Evolutionary conservation across 2,797 vertebrate species (phyloP), one percentile per base, ranked within the genome.

Genomic region (Anolis apletophallus): DNA sequence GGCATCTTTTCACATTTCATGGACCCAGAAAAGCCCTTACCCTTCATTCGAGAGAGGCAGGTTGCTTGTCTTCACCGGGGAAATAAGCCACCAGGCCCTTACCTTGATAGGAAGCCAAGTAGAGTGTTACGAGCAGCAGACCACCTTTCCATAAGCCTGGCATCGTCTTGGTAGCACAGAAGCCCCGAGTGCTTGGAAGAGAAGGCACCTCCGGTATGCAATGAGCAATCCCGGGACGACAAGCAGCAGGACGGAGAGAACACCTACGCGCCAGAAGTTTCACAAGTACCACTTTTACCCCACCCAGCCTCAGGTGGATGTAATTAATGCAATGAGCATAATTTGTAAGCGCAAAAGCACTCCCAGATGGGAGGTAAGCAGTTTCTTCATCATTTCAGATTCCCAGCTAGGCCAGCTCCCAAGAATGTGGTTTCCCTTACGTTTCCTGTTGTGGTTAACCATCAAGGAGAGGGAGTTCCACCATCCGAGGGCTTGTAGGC

Each of bases 41-140:
- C 29, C 13, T 64, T 14, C 34, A 40, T 72, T 0, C 57, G n/a
- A 8, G 36, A 0, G 55, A 11, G 1, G 72, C 21, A 4, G 0
- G 57, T 85, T 0, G 1, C 4, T 90, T 83, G 50, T 83, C 26
- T 29, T 91, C 74, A 3, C 80, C 0, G 34, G 40, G 50, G 7
- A 77, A n/a, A 55, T 14, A 23, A 26, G 0, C 68, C 57, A 72
- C 81, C 76, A 13, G 11, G 78, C 85, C 90, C 95, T 96, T 97
- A 97, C 97, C 97, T 96, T 88, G 93, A 86, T 93, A 95, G 80
- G 91, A 94, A 84, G 93, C 93, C 93, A 96, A 87, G 87, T 93
- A 94, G 86, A 96, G 2, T 32, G 85, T 80, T 6, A 96, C 21
- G 50, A 97, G 81, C 92, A 97, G 85, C 81, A 93, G 79, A 94